These are phyloP conservation scores for Bombus sibiricus DNA, from an alignment of 1,140 invertebrate species.

Conservation along the genomic window DNA sequence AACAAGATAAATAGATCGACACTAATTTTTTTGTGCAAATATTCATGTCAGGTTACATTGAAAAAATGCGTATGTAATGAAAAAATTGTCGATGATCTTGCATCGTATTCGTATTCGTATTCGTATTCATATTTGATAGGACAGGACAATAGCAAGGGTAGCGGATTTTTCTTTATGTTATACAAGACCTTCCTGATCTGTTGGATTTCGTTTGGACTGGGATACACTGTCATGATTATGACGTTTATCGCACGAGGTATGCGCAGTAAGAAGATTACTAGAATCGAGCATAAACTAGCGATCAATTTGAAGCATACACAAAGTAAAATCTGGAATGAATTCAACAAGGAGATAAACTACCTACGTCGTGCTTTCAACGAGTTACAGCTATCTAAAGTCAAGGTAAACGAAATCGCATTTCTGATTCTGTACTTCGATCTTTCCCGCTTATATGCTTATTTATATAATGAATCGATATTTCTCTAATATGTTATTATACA, in stretches of 20 bases:
- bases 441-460: too few relatives aligned
- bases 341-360: constrained; percentile 89
- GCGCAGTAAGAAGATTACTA: constrained; percentile 89
- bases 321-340: constrained; percentile 89
- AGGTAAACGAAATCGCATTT: constrained; percentile 81
- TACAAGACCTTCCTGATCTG: constrained; percentile 90
- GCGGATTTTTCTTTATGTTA: constrained; percentile 84
- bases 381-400: constrained; percentile 89
- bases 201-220: constrained; percentile 95
- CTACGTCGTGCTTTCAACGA: constrained; percentile 90
- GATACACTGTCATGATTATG: constrained; percentile 95
- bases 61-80: too few relatives aligned
- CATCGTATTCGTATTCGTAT: background rate
- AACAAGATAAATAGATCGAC: background rate
- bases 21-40: too few relatives aligned
- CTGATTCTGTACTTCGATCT: background rate
- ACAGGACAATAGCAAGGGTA: constrained; percentile 82
- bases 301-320: constrained; percentile 90
- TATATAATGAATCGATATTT: background rate
- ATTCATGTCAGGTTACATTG: too few relatives aligned
- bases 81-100: background rate
- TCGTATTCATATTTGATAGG: constrained; percentile 61
- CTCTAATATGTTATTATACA: background rate
- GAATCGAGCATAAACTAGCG: constrained; percentile 89
- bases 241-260: constrained; percentile 91